phyloP scores from a whole-genome alignment of 2,888 invertebrate genomes.

The Toxonevra muliebris region DNA sequence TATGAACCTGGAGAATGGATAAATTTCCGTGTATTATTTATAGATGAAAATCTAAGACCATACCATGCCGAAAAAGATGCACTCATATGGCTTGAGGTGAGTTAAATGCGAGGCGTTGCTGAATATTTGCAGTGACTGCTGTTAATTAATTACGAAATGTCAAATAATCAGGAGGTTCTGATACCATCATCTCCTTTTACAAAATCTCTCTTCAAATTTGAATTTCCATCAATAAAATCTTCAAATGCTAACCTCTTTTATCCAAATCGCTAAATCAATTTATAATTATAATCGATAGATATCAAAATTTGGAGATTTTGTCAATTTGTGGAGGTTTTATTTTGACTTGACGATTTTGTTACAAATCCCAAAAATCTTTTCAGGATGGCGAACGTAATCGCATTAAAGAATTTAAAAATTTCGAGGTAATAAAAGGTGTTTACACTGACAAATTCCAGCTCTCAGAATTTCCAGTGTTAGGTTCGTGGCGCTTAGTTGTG shows the following conservation, averaged over 20 bases:
- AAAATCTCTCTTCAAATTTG: too few species aligned
- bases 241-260: too few species aligned
- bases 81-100: slow-evolving; percentile 73
- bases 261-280: too few species aligned
- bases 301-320: too few species aligned
- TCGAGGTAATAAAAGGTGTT: slow-evolving; percentile 64
- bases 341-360: too few species aligned
- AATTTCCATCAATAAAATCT: too few species aligned
- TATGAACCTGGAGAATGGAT: slow-evolving; percentile 90
- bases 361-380: neutral
- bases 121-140: too few species aligned
- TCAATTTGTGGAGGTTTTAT: too few species aligned
- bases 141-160: too few species aligned
- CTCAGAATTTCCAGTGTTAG: slow-evolving; percentile 82
- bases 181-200: too few species aligned
- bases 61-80: slow-evolving; percentile 70
- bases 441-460: slow-evolving; percentile 80
- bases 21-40: slow-evolving; percentile 69
- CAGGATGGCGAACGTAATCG: slow-evolving; percentile 82
- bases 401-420: slow-evolving; percentile 81
- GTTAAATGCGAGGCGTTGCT: slow-evolving; percentile 32
- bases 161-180: neutral
- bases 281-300: too few species aligned
- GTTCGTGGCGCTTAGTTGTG: slow-evolving; percentile 77
- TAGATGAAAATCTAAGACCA: slow-evolving; percentile 79